Percentiles rank a stretch among this genome's conserved stretches.
Conservation (phyloP, 1,140 invertebrate genomes). For the Caenorhabditis elegans region WBcel235 BX284604.4:15401001-15401500, state of each 20-base stretch:
- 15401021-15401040: constrained; percentile 63
- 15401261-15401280: too few species aligned
- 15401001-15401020: constrained; percentile 59
- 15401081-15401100: constrained; percentile 57
- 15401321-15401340: constrained; percentile 46
- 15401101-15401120: constrained; percentile 12
- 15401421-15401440: neutral
- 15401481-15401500: constrained; percentile 35
- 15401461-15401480: constrained; percentile 17
- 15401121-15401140: neutral
- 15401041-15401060: constrained; percentile 62
- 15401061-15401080: constrained; percentile 62
- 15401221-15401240: too few species aligned
- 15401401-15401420: neutral
- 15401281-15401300: neutral
- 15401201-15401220: too few species aligned
- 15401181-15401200: too few species aligned
- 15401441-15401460: neutral
- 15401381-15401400: constrained; percentile 58
- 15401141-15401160: too few species aligned
- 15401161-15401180: too few species aligned
- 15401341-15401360: constrained; percentile 54
- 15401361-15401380: constrained; percentile 61
- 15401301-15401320: constrained; percentile 49
- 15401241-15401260: too few species aligned